A percentile compares a stretch with the other conserved stretches of the same genome.
These are phyloP conservation scores for Stigmatopora nigra DNA, from an alignment of 2,113 vertebrate genomes.

Conservation along the genomic window DNA sequence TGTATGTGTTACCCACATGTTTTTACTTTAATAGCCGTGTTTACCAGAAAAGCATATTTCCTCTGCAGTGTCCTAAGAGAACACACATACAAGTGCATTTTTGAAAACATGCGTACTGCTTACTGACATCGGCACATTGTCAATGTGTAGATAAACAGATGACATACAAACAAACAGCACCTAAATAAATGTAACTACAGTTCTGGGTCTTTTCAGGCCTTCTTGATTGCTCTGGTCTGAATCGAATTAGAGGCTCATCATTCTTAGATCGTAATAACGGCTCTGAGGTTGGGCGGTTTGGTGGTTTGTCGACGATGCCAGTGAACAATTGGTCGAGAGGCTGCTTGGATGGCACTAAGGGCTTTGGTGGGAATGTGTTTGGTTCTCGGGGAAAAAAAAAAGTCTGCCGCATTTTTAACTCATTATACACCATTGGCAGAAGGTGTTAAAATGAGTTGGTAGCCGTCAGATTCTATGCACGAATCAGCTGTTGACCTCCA, in stretches of 20 bases:
- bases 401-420: slow-evolving; percentile 39
- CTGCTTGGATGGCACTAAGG: slow-evolving; percentile 50
- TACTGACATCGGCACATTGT: slow-evolving; percentile 17
- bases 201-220: slow-evolving; percentile 35
- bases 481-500: slow-evolving; percentile 1
- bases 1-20: slow-evolving; percentile 46
- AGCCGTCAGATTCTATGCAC: background rate
- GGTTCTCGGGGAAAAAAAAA: slow-evolving; percentile 37
- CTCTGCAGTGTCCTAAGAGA: slow-evolving; percentile 31
- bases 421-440: slow-evolving; percentile 13
- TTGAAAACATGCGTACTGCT: slow-evolving; percentile 22
- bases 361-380: slow-evolving; percentile 44
- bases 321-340: slow-evolving; percentile 48
- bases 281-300: slow-evolving; percentile 54
- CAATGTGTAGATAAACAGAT: slow-evolving; percentile 29
- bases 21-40: slow-evolving; percentile 54
- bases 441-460: slow-evolving; percentile 10
- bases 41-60: slow-evolving; percentile 49
- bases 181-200: slow-evolving; percentile 42
- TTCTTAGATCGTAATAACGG: slow-evolving; percentile 56
- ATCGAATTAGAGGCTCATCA: slow-evolving; percentile 65
- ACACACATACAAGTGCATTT: slow-evolving; percentile 35
- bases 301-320: slow-evolving; percentile 58
- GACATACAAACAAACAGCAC: slow-evolving; percentile 17
- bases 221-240: slow-evolving; percentile 63